phyloP scores from a whole-genome alignment of 1,140 invertebrate genomes.

The Thaumatotibia leucotreta region DNA sequence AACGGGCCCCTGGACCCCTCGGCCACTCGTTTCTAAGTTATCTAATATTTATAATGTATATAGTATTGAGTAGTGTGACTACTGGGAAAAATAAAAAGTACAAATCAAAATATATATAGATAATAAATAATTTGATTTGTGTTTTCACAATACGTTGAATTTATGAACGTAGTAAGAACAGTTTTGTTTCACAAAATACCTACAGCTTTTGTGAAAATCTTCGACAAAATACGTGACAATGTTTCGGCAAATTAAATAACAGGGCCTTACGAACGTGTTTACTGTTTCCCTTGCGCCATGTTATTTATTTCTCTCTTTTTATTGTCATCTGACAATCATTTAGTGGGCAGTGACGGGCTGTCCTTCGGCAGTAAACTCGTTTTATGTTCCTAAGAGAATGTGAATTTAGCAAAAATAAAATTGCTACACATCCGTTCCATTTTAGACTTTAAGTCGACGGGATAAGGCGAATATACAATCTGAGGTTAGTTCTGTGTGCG shows the following conservation, averaged over 20 bases:
- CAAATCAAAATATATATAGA: too few relatives aligned
- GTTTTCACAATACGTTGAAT: too few relatives aligned
- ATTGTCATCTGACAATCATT: constrained; percentile 13
- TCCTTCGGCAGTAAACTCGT: constrained; percentile 14
- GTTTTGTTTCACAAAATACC: neutral
- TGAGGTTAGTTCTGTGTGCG: neutral
- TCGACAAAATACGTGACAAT: neutral
- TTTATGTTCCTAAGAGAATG: constrained; percentile 5
- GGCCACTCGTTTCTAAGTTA: too few relatives aligned
- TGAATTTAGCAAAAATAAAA: constrained; percentile 9
- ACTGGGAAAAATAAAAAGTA: too few relatives aligned
- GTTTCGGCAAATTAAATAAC: neutral
- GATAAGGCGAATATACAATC: neutral
- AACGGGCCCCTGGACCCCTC: too few relatives aligned
- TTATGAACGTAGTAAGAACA: too few relatives aligned
- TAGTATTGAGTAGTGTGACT: too few relatives aligned
- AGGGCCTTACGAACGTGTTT: constrained; percentile 4
- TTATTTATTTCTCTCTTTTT: constrained; percentile 6
- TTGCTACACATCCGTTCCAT: neutral
- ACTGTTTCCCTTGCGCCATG: neutral
- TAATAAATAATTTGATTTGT: too few relatives aligned
- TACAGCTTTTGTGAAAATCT: neutral
- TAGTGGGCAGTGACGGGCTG: constrained; percentile 12
- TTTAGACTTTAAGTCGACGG: neutral
- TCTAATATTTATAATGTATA: too few relatives aligned